Conservation (phyloP, 2,888 invertebrate genomes). For the Pachycephus smyrnensis region DNA sequence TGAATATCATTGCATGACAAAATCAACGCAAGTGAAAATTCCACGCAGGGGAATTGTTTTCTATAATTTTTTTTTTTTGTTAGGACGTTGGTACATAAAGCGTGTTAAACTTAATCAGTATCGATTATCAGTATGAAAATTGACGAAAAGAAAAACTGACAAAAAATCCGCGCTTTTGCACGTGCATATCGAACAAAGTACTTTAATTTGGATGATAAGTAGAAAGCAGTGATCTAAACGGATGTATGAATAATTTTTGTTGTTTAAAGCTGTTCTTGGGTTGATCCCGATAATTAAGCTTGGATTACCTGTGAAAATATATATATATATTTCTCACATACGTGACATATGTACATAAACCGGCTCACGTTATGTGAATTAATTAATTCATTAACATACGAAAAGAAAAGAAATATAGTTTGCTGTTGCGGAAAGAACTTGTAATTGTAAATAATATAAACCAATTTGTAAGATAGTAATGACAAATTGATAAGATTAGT, state of each 20-base stretch:
- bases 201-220: conserved; percentile 35
- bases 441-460: conserved; percentile 50
- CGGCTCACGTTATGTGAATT: conserved; percentile 24
- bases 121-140: conserved; percentile 56
- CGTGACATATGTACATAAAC: conserved; percentile 51
- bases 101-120: conserved; percentile 57
- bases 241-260: conserved; percentile 6
- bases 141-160: not conserved
- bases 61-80: conserved; percentile 20
- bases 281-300: conserved; percentile 45
- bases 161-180: conserved; percentile 43
- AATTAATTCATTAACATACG: conserved; percentile 20
- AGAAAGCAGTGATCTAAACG: conserved; percentile 24
- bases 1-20: not conserved
- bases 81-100: not conserved
- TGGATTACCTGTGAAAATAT: conserved; percentile 33
- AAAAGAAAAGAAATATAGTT: conserved; percentile 16
- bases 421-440: conserved; percentile 32
- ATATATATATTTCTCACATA: conserved; percentile 53
- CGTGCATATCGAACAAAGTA: conserved; percentile 47
- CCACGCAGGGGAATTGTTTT: conserved; percentile 43
- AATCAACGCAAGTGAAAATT: conserved; percentile 34
- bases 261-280: conserved; percentile 52
- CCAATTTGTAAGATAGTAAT: conserved; percentile 44
- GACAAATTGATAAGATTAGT: conserved; percentile 16